These are phyloP conservation scores for roundworm (Caenorhabditis elegans) DNA, from an alignment of 1,140 invertebrate species.

Conservation along the genomic window WBcel235 BX284602.5:10058001-10058500, in stretches of 20 bases:
- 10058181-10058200: constrained; percentile 38
- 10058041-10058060: constrained; percentile 28
- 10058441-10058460: not conserved
- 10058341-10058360: constrained; percentile 13
- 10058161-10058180: constrained; percentile 31
- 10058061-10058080: constrained; percentile 13
- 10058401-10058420: constrained; percentile 35
- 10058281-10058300: constrained; percentile 37
- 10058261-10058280: constrained; percentile 34
- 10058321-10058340: constrained; percentile 38
- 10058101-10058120: constrained; percentile 32
- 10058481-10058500: constrained; percentile 8
- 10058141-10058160: constrained; percentile 34
- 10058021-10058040: not conserved
- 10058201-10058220: constrained; percentile 43
- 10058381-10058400: constrained; percentile 34
- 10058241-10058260: constrained; percentile 41
- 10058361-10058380: constrained; percentile 32
- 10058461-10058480: not conserved
- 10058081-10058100: constrained; percentile 39
- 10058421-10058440: constrained; percentile 1
- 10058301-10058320: constrained; percentile 24
- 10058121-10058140: not conserved
- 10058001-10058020: too few relatives aligned
- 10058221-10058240: constrained; percentile 40